phyloP scores from a whole-genome alignment of 2,113 vertebrate species.

The Entomyzon cyanotis region DNA sequence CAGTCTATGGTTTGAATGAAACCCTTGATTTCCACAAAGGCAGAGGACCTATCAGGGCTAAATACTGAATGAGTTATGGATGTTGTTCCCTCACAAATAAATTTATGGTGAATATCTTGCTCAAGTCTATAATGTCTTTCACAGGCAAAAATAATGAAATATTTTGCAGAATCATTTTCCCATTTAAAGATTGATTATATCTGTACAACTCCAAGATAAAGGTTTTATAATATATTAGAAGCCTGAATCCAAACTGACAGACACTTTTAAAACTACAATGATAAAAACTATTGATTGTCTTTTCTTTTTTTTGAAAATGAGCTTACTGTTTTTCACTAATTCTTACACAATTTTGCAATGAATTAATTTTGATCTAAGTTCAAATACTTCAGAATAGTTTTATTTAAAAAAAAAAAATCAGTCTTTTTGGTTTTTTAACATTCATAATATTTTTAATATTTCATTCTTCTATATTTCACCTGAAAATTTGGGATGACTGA shows the following conservation, averaged over 20 bases:
- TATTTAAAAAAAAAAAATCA: background rate
- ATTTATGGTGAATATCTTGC: slow-evolving; percentile 16
- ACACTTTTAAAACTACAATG: background rate
- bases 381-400: background rate
- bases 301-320: background rate
- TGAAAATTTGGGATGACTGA: background rate
- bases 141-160: slow-evolving; percentile 23
- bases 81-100: background rate
- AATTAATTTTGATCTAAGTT: background rate
- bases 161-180: slow-evolving; percentile 3
- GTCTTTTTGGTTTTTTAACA: background rate
- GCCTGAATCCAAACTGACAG: background rate
- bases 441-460: background rate
- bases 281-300: background rate
- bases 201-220: background rate
- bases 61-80: background rate
- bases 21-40: slow-evolving; percentile 25
- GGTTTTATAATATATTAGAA: background rate
- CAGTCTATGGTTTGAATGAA: slow-evolving; percentile 54
- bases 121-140: background rate
- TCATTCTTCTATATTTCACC: background rate
- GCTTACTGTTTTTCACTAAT: background rate
- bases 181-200: background rate
- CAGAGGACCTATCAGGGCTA: background rate
- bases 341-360: background rate